A percentile compares a stretch with the other conserved stretches of the same genome.
Evolutionary conservation across 2,888 invertebrate species (phyloP).

Genomic region (Nineta flava): DNA sequence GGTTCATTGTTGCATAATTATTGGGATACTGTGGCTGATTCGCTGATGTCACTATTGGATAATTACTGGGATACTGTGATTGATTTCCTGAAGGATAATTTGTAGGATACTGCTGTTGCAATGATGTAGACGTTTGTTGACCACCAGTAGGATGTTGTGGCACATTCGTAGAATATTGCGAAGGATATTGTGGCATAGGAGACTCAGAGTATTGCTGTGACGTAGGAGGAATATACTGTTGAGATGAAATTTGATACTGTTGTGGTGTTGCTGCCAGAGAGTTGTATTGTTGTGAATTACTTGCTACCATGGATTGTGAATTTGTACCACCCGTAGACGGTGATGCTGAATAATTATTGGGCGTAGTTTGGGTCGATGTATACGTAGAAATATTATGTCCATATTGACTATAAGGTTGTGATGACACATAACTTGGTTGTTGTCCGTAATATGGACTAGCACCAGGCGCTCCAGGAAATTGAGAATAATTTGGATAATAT

Average conservation of each 20-base stretch:
- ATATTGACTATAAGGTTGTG: conserved; percentile 3
- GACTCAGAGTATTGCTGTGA: not conserved
- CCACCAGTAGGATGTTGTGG: too few species aligned
- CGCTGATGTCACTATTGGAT: too few species aligned
- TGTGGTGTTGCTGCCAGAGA: not conserved
- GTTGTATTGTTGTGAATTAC: conserved; percentile 1
- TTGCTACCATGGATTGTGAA: not conserved
- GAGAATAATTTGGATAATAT: not conserved
- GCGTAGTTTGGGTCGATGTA: not conserved
- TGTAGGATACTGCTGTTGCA: not conserved
- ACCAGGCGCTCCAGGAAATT: not conserved
- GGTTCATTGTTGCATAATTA: too few species aligned
- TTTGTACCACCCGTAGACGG: not conserved
- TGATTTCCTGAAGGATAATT: too few species aligned
- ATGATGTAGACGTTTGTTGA: not conserved
- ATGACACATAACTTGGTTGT: not conserved
- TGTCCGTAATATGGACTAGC: not conserved
- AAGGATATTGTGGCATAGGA: not conserved
- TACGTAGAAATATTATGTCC: not conserved
- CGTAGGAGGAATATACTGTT: not conserved
- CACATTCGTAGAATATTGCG: not conserved
- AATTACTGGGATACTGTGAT: too few species aligned
- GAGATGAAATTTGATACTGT: not conserved
- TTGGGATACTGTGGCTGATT: too few species aligned
- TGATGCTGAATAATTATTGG: not conserved